phyloP scores from a whole-genome alignment of 2,888 invertebrate genomes.

The Leptopterna dolabrata region DNA sequence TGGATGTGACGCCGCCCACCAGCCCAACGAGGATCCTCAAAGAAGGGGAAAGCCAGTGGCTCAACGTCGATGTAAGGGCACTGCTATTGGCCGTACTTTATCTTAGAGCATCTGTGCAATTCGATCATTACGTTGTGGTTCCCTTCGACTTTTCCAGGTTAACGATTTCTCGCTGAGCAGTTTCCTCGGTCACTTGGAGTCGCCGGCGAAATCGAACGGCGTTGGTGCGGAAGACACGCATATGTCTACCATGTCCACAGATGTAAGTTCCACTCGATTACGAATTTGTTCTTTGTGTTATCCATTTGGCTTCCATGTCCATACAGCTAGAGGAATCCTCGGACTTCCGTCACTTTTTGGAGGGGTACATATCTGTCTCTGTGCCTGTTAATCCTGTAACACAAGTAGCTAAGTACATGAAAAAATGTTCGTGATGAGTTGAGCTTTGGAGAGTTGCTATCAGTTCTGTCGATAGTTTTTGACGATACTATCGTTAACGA shows the following conservation, averaged over 20 bases:
- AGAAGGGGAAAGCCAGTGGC: conserved; percentile 78
- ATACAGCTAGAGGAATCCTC: too few species aligned
- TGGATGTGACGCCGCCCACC: conserved; percentile 66
- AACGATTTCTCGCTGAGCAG: conserved; percentile 86
- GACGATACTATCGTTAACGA: too few species aligned
- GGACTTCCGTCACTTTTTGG: too few species aligned
- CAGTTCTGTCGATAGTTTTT: too few species aligned
- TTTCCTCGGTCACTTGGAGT: conserved; percentile 84
- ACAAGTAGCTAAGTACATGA: too few species aligned
- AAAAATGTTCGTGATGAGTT: too few species aligned
- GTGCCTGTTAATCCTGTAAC: too few species aligned
- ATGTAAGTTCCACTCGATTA: conserved; percentile 68
- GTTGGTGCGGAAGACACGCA: conserved; percentile 67
- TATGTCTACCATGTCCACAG: conserved; percentile 71
- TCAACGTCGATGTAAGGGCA: conserved; percentile 75
- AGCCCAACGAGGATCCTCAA: conserved; percentile 77
- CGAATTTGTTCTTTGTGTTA: background rate
- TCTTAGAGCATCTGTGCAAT: background rate
- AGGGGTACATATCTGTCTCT: too few species aligned
- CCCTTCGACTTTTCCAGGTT: conserved; percentile 45
- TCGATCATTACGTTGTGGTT: background rate
- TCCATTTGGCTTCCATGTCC: too few species aligned
- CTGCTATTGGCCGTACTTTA: background rate
- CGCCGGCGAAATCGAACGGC: conserved; percentile 70
- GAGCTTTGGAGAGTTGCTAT: too few species aligned